Evolutionary conservation across 2,797 vertebrate species (phyloP).

Genomic region (Sus cebifrons): DNA sequence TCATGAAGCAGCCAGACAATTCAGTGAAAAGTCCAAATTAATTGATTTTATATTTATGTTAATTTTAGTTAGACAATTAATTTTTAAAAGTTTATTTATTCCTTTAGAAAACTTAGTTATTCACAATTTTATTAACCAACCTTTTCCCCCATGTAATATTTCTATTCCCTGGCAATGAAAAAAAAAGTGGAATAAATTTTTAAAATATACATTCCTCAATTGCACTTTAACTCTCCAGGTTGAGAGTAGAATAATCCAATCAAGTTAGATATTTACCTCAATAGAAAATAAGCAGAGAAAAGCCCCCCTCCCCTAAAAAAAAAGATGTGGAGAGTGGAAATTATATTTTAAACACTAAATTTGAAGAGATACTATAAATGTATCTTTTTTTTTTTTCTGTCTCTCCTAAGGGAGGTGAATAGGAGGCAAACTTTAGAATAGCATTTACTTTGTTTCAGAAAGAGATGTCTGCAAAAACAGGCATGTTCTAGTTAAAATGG

Average conservation of each 20-base stretch:
- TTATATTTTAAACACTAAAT: conserved; percentile 31
- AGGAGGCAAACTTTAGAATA: conserved; percentile 80
- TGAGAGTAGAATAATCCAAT: background rate
- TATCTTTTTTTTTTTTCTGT: background rate
- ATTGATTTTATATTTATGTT: conserved; percentile 36
- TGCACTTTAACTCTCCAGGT: background rate
- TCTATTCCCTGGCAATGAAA: background rate
- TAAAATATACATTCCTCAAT: background rate
- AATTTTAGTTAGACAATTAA: conserved; percentile 49
- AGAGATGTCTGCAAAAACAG: conserved; percentile 85
- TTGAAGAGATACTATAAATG: background rate
- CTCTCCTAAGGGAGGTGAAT: conserved; percentile 72
- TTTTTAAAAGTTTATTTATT: conserved; percentile 46
- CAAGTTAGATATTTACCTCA: background rate
- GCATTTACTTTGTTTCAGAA: conserved; percentile 87
- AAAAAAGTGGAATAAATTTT: background rate
- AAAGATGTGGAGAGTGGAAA: conserved; percentile 59
- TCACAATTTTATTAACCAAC: conserved; percentile 49
- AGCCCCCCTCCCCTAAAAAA: background rate
- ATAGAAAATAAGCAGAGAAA: background rate
- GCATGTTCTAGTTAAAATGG: conserved; percentile 86
- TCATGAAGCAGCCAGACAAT: conserved; percentile 15
- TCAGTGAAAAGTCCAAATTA: conserved; percentile 21
- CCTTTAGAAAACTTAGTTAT: background rate
- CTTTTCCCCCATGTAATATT: background rate